Evolutionary conservation across 2,797 vertebrate genomes (phyloP).

Genomic region (Pseudopleuronectes americanus): DNA sequence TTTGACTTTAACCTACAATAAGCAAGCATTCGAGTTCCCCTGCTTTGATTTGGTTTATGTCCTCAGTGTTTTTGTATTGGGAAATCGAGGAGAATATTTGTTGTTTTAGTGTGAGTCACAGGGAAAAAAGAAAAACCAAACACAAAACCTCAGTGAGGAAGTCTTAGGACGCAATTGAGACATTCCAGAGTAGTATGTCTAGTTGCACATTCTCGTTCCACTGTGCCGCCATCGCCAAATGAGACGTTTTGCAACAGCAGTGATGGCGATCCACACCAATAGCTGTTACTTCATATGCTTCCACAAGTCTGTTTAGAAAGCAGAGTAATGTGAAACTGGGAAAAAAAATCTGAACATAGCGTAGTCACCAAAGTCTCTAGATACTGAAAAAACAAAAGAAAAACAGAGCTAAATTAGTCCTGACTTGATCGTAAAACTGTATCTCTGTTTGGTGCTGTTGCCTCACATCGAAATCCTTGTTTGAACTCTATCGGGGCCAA

Average conservation of each 20-base stretch:
- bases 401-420: background rate
- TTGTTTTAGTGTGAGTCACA: constrained; percentile 62
- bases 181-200: constrained; percentile 61
- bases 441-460: constrained; percentile 4
- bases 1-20: constrained; percentile 25
- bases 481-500: background rate
- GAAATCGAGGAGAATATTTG: constrained; percentile 57
- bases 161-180: constrained; percentile 60
- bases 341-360: constrained; percentile 39
- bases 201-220: constrained; percentile 53
- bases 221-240: constrained; percentile 41
- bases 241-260: constrained; percentile 58
- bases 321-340: constrained; percentile 57
- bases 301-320: constrained; percentile 46
- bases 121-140: constrained; percentile 57
- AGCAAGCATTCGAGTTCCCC: constrained; percentile 19
- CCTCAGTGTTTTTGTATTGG: constrained; percentile 49
- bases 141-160: constrained; percentile 63
- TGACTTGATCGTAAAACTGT: background rate
- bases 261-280: constrained; percentile 59
- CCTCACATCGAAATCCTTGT: constrained; percentile 6
- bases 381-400: background rate
- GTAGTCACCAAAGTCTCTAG: constrained; percentile 35
- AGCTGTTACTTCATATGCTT: constrained; percentile 39
- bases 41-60: constrained; percentile 44